Conservation (phyloP, 2,113 vertebrate genomes). For the Lichenostomus cassidix region DNA sequence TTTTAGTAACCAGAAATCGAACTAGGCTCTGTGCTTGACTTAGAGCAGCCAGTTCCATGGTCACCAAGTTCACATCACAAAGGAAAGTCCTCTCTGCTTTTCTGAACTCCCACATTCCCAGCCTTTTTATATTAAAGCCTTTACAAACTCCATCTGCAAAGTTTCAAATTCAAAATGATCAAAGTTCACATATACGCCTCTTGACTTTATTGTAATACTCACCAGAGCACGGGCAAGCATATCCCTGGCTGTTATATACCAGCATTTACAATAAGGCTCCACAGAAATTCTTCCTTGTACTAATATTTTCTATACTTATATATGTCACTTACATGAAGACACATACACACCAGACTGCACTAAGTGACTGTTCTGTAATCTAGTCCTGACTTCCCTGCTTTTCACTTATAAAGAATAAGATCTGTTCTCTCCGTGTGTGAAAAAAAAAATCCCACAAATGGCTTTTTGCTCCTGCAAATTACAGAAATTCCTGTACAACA, state of each 20-base stretch:
- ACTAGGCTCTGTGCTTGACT: not conserved
- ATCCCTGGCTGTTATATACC: not conserved
- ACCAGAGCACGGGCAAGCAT: not conserved
- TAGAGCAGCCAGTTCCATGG: not conserved
- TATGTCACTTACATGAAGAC: not conserved
- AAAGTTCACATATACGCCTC: not conserved
- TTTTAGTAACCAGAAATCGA: not conserved
- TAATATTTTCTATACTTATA: not conserved
- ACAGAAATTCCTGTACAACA: constrained; percentile 40
- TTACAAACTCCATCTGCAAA: not conserved
- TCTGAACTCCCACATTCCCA: not conserved
- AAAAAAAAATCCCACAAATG: not conserved
- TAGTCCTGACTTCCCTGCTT: constrained; percentile 11
- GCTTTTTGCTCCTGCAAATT: constrained; percentile 38
- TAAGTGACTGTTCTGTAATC: not conserved
- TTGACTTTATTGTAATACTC: not conserved
- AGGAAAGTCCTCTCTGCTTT: not conserved
- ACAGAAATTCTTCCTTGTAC: not conserved
- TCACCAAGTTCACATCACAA: not conserved
- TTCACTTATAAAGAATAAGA: not conserved
- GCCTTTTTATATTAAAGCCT: not conserved
- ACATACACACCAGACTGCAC: not conserved
- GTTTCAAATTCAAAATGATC: not conserved
- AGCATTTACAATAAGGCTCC: not conserved
- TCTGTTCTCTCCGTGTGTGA: not conserved